A percentile compares a stretch with the other conserved stretches of the same genome.
phyloP scores from a whole-genome alignment of 2,797 vertebrate species.

The Basileuterus tristriatus region DNA sequence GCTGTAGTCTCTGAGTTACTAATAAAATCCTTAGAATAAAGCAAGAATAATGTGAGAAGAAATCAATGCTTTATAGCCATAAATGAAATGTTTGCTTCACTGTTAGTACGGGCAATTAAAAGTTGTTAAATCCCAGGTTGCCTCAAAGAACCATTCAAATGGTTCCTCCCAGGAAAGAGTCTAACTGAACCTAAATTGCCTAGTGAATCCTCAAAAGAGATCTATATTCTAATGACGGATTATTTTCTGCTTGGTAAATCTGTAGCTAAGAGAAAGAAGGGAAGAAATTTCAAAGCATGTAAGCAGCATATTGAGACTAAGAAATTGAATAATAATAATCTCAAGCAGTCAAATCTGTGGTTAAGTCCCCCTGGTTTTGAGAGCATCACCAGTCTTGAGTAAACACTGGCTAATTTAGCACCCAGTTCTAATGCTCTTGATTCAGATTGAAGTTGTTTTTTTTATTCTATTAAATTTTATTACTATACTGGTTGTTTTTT shows the following conservation, averaged over 20 bases:
- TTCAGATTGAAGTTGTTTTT: background rate
- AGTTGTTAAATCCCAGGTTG: background rate
- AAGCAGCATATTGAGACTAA: background rate
- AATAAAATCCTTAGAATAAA: background rate
- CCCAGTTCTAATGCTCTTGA: fast-evolving
- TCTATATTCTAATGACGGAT: background rate
- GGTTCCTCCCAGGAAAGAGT: background rate
- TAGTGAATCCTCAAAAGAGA: background rate
- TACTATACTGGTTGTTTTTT: background rate
- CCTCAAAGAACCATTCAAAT: background rate
- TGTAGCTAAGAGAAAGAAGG: background rate
- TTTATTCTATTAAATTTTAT: background rate
- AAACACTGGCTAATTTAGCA: background rate
- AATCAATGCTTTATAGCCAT: background rate
- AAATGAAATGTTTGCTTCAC: background rate
- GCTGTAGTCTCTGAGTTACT: background rate
- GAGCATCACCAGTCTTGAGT: background rate
- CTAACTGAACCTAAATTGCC: background rate
- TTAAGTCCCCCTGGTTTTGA: background rate
- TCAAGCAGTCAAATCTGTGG: background rate
- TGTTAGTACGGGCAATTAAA: background rate
- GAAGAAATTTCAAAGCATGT: background rate
- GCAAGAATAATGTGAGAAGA: background rate
- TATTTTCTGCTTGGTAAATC: background rate
- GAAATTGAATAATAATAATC: background rate